Evolutionary conservation across 2,113 vertebrate species (phyloP).

Genomic region (Anguilla japonica): DNA sequence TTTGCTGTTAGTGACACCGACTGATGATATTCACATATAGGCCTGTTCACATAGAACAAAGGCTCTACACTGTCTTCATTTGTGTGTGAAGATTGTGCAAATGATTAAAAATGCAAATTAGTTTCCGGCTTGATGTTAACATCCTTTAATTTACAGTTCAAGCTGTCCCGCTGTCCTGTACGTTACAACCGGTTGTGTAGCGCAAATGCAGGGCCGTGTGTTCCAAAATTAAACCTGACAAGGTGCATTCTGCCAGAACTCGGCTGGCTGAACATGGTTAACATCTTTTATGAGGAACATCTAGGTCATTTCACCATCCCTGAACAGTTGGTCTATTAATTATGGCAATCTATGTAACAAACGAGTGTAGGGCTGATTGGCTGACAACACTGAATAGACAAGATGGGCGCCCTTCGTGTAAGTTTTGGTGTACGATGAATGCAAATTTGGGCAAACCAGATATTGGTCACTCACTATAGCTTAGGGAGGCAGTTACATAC

Average conservation of each 20-base stretch:
- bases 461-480: neutral
- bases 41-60: neutral
- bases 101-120: neutral
- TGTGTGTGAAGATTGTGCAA: neutral
- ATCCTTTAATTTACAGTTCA: neutral
- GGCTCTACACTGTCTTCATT: neutral
- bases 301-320: conserved; percentile 1
- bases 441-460: neutral
- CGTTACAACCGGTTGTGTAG: neutral
- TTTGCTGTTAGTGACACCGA: neutral
- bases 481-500: neutral
- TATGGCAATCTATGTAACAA: neutral
- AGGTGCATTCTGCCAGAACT: neutral
- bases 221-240: conserved; percentile 7
- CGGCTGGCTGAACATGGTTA: conserved; percentile 11
- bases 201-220: neutral
- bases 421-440: neutral
- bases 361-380: neutral
- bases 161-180: neutral
- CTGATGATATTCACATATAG: neutral
- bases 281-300: neutral
- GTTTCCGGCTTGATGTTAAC: neutral
- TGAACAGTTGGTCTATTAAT: neutral
- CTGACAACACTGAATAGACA: neutral
- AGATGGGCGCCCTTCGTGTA: neutral